phyloP scores from a whole-genome alignment of 2,888 invertebrate species.

The Andrena flavipes region DNA sequence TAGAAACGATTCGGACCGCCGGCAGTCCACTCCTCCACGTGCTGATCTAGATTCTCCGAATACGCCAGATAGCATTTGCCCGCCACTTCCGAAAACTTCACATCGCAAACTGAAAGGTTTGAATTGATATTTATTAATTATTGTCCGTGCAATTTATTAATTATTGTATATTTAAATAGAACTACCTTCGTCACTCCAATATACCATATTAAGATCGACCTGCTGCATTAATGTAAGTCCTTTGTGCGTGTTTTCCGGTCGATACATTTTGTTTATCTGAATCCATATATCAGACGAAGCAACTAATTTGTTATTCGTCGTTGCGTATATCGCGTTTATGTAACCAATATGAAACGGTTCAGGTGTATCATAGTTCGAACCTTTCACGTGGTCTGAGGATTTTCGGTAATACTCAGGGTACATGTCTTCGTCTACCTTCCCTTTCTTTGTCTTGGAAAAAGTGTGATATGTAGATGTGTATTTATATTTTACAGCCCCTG shows the following conservation, averaged over 20 bases:
- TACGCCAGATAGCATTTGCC: slow-evolving; percentile 90
- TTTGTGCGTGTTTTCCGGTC: slow-evolving; percentile 91
- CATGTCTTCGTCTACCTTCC: slow-evolving; percentile 89
- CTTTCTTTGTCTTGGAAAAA: slow-evolving; percentile 73
- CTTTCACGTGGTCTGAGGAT: slow-evolving; percentile 89
- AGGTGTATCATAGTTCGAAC: slow-evolving; percentile 90
- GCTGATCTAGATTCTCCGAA: slow-evolving; percentile 87
- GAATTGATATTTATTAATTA: neutral
- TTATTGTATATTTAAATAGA: neutral
- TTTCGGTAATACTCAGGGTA: slow-evolving; percentile 94
- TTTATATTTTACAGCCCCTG: slow-evolving; percentile 88
- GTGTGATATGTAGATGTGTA: slow-evolving; percentile 69
- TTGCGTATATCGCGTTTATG: slow-evolving; percentile 88
- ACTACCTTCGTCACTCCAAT: slow-evolving; percentile 91
- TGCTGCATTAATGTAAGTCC: slow-evolving; percentile 86
- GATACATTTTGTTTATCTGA: slow-evolving; percentile 89
- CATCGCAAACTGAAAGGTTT: slow-evolving; percentile 84
- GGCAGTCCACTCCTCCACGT: slow-evolving; percentile 87
- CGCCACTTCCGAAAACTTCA: slow-evolving; percentile 87
- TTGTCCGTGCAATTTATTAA: neutral
- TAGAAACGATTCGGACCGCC: slow-evolving; percentile 90
- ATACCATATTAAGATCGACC: slow-evolving; percentile 90
- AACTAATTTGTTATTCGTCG: slow-evolving; percentile 86
- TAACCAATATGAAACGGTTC: slow-evolving; percentile 91
- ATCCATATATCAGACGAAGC: slow-evolving; percentile 88